phyloP scores from a whole-genome alignment of 53 echinoderm and acorn worm species.

The Mesocentrotus franciscanus region DNA sequence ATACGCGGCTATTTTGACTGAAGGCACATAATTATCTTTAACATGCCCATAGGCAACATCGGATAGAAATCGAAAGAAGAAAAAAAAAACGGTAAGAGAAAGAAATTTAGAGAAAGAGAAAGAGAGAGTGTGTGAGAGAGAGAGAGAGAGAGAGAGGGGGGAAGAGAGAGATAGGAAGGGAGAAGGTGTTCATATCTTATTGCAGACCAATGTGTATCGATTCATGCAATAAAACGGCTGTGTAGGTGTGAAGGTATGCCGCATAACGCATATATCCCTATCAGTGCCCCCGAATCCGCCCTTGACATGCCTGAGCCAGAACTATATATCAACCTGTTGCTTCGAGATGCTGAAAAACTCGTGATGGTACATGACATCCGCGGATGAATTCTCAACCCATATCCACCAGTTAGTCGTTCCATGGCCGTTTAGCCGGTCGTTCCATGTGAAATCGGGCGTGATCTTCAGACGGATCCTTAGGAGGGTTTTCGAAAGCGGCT shows the following conservation, averaged over 20 bases:
- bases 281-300: too few species aligned
- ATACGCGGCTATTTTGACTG: too few species aligned
- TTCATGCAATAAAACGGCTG: too few species aligned
- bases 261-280: too few species aligned
- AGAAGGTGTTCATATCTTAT: too few species aligned
- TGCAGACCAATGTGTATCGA: too few species aligned
- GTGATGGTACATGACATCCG: not conserved
- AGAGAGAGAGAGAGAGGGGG: not conserved
- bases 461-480: constrained; percentile 12
- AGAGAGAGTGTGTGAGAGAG: not conserved
- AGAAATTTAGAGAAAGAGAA: not conserved
- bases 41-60: too few species aligned
- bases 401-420: constrained; percentile 44
- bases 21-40: too few species aligned
- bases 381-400: constrained; percentile 7
- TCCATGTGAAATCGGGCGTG: constrained; percentile 50
- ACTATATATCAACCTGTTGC: constrained; percentile 26
- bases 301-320: not conserved
- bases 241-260: too few species aligned
- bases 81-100: too few species aligned
- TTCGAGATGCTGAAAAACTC: constrained; percentile 50
- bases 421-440: not conserved
- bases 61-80: too few species aligned
- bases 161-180: not conserved
- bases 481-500: constrained; percentile 8